Evolutionary conservation across 2,113 vertebrate species (phyloP), one percentile per base, ranked within the genome.

Genomic region (Numenius arquata): DNA sequence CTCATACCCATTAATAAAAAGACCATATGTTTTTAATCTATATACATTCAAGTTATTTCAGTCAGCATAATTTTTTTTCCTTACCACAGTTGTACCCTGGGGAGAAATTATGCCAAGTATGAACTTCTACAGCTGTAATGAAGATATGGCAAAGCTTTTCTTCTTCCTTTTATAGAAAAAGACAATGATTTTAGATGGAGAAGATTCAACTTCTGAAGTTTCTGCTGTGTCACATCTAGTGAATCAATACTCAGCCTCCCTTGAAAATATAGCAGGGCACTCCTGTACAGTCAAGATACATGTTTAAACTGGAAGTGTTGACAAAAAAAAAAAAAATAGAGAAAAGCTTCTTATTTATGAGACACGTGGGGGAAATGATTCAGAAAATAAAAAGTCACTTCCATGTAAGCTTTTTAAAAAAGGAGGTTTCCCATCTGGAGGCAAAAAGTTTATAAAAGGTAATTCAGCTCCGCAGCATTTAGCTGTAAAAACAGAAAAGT

Each of bases 101-200:
- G 90, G 96, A 95, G 86, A 95, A 95, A 88, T 80, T 89, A 87
- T 88, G 77, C 85, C 73, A 93, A 96, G 26, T 91, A 95, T 70
- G 89, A 96, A 90, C 52, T 88, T 89, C 90, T 81, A 78, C 38
- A 78, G 86, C 90, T 87, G 58, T 73, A 93, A 91, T 75, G 80
- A 93, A 95, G 90, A 90, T 18, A 93, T 2, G 25, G 62, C 34
- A 93, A 89, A 92, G 48, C 32, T 94, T 84, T 92, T 72, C 36
- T 52, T 85, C 34, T 53, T 93, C 80, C 53, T 93, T 94, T 88
- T 82, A 81, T 71, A 59, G 76, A 93, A 83, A 5, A 75, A 78
- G 53, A 65, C 68, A 92, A 74, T 73, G 27, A 68, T 72, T 92
- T 92, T 68, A 87, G 58, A 81, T 53, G 56, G 79, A 88, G n/a